phyloP scores from a whole-genome alignment of 2,888 invertebrate species.

The Aricia artaxerxes region DNA sequence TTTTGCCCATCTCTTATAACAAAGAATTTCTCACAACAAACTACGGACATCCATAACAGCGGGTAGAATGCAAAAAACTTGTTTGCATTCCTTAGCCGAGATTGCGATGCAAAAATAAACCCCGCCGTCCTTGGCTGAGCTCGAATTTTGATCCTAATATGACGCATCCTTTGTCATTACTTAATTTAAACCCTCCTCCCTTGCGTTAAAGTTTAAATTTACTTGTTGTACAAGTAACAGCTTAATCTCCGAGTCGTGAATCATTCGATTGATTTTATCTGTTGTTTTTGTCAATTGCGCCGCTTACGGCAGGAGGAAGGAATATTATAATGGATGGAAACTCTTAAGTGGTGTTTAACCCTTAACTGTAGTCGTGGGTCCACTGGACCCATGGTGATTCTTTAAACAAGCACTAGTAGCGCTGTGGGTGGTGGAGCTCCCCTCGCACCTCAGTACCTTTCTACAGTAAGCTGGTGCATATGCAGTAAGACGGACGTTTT shows the following conservation, averaged over 20 bases:
- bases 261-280: constrained; percentile 20
- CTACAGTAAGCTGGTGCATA: too few relatives aligned
- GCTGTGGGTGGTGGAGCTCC: too few relatives aligned
- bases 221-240: background rate
- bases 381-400: too few relatives aligned
- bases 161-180: background rate
- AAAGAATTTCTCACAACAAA: background rate
- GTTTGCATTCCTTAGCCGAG: constrained; percentile 27
- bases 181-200: background rate
- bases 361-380: too few relatives aligned
- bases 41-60: background rate
- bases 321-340: background rate
- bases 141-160: constrained; percentile 28
- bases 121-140: constrained; percentile 27
- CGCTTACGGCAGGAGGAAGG: background rate
- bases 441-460: too few relatives aligned
- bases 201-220: background rate
- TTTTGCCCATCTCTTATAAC: background rate
- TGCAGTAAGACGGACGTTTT: too few relatives aligned
- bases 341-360: background rate
- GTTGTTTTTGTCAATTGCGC: constrained; percentile 12
- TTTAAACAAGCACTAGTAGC: too few relatives aligned
- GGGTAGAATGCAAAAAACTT: constrained; percentile 17
- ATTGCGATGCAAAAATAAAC: constrained; percentile 25
- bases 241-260: constrained; percentile 5